Base-by-base conservation (phyloP, 1,140 invertebrate species). In the Cyclargus thomasi region DNA sequence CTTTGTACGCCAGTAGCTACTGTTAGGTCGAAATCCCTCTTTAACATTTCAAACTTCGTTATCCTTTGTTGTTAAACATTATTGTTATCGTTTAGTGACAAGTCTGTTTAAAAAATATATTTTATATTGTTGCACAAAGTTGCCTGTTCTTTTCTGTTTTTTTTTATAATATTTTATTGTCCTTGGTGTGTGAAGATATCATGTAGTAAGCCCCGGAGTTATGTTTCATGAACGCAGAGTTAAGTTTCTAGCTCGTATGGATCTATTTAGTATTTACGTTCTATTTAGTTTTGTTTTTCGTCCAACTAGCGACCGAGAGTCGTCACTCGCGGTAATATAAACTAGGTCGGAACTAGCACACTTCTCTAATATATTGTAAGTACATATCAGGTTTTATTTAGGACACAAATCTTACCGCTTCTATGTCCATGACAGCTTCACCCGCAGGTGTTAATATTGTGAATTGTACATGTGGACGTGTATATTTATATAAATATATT, bases 131-230 rank as follows among this genome's bases (percentile, higher is more conserved):
- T 65, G 62, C 55, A 35, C 65, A 23, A n/a, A 73, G n/a, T n/a
- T n/a, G n/a, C n/a, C n/a, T 76, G 73, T 74, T 23, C 11, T 22
- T 22, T 4, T 62, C 16, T 23, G 22, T 29, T 21, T 23, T 62
- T 23, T 22, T 21, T 62, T 17, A 20, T 62, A n/a, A 20, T 14
- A 62, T 21, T 62, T 21, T 0, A 1, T 0, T n/a, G n/a, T n/a
- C n/a, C n/a, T n/a, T n/a, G n/a, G n/a, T n/a, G n/a, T n/a, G n/a
- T n/a, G n/a, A n/a, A n/a, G n/a, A n/a, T n/a, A n/a, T n/a, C n/a
- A n/a, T n/a, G n/a, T n/a, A n/a, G n/a, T n/a, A n/a, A n/a, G n/a
- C n/a, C n/a, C n/a, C n/a, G n/a, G n/a, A n/a, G n/a, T n/a, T n/a
- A n/a, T n/a, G n/a, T n/a, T n/a, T n/a, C n/a, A n/a, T n/a, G n/a